Evolutionary conservation across 2,888 invertebrate species (phyloP).

Genomic region (Athalia cordata): DNA sequence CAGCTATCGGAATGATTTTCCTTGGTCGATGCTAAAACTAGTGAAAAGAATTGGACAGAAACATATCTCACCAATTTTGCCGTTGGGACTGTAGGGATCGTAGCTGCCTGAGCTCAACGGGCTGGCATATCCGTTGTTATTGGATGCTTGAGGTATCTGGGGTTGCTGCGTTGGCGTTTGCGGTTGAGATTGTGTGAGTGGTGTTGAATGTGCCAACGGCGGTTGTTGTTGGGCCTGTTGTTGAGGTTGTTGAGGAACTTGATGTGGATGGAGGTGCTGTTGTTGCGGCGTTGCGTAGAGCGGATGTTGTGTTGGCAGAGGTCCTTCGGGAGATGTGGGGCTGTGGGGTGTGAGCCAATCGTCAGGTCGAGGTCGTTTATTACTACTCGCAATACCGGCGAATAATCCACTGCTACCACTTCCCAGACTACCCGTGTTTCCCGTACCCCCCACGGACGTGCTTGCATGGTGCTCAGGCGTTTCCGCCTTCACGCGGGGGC

Average conservation of each 20-base stretch:
- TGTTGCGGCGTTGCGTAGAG: constrained; percentile 74
- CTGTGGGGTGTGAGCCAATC: constrained; percentile 81
- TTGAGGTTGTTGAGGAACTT: constrained; percentile 53
- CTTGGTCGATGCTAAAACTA: not conserved
- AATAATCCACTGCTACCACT: constrained; percentile 65
- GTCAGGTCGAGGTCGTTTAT: constrained; percentile 77
- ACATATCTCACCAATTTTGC: constrained; percentile 86
- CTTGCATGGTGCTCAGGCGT: constrained; percentile 74
- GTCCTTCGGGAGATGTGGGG: constrained; percentile 74
- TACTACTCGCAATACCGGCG: constrained; percentile 71
- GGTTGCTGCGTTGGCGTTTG: constrained; percentile 52
- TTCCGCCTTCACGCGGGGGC: constrained; percentile 70
- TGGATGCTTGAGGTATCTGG: constrained; percentile 61
- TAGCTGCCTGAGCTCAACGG: constrained; percentile 92
- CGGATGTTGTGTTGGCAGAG: constrained; percentile 77
- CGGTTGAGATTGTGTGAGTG: constrained; percentile 53
- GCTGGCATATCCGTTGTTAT: constrained; percentile 88
- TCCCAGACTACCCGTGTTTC: constrained; percentile 67
- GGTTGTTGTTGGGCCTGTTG: constrained; percentile 53
- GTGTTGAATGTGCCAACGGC: constrained; percentile 60
- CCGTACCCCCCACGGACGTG: constrained; percentile 63
- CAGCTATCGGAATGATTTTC: no score
- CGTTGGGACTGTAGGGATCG: constrained; percentile 92
- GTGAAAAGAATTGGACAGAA: not conserved
- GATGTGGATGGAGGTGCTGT: constrained; percentile 58